These are phyloP conservation scores for Hypotaenidia philippensis DNA, from an alignment of 2,797 vertebrate genomes.

Conservation along the genomic window DNA sequence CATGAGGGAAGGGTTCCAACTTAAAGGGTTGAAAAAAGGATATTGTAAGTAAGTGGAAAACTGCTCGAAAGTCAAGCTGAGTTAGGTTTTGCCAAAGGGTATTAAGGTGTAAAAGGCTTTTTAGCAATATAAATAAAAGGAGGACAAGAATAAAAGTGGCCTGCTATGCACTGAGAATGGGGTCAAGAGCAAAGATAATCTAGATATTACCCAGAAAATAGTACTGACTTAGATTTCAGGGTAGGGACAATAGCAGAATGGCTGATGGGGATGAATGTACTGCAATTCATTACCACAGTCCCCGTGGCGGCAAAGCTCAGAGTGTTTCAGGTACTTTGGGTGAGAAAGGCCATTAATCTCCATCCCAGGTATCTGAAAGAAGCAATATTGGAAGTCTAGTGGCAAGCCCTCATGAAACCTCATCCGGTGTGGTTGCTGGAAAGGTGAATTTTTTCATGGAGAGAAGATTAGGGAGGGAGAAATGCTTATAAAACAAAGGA, in stretches of 20 bases:
- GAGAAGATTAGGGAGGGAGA: neutral
- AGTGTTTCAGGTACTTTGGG: neutral
- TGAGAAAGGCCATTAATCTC: neutral
- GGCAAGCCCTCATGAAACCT: neutral
- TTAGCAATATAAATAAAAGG: neutral
- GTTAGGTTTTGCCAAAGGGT: neutral
- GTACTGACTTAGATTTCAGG: neutral
- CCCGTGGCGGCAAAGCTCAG: neutral
- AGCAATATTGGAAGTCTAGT: neutral
- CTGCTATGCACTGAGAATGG: neutral
- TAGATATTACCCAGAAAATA: neutral
- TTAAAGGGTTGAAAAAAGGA: neutral
- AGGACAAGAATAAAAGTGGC: neutral
- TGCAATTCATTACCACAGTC: neutral
- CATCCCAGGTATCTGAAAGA: neutral
- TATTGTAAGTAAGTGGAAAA: neutral
- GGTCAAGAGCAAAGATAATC: neutral
- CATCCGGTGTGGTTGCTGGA: neutral
- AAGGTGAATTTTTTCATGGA: neutral
- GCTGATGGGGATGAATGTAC: neutral
- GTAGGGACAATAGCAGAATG: neutral
- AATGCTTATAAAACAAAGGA: neutral
- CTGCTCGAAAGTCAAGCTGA: neutral
- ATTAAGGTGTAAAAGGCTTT: neutral
- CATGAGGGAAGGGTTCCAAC: neutral